Evolutionary conservation across 2,797 vertebrate genomes (phyloP), one percentile per base, ranked within the genome.

Genomic region (Ctenosaura bakeri): DNA sequence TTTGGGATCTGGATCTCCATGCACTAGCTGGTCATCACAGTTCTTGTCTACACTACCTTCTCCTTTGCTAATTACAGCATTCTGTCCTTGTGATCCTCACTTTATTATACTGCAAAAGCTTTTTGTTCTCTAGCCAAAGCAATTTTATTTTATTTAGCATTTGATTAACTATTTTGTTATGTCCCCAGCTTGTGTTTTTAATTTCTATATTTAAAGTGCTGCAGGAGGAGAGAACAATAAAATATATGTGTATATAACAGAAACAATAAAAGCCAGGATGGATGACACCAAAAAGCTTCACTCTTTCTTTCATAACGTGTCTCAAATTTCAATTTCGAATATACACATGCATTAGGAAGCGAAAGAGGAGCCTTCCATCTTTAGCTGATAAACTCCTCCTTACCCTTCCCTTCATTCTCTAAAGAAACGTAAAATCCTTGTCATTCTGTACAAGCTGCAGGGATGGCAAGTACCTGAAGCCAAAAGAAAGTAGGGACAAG

Each of bases 141-240:
- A 7, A 26, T 89, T 89, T 89, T 74, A 73, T 90, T 74, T 82
- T 76, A 86, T 86, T 86, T 86, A 81, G 54, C 54, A 4, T 88
- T 89, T 87, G 85, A 87, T 90, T 87, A 87, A 50, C 78, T 82
- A 42, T 64, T 82, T 69, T 86, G 84, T 64, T 86, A 42, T 82
- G 66, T 38, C 64, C 69, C 82, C 74, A 69, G 42, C 32, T 52
- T 66, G 12, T 14, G 38, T 83, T 74, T 83, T 83, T 90, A 66
- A 90, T 87, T 77, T 83, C 71, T 83, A 42, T 50, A 76, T 90
- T 82, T 66, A 82, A 90, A 83, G 52, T 83, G 46, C 46, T 83
- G 79, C 85, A 38, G 42, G 81, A 83, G 81, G 24, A 35, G 10
- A 38, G 71, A 62, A 76, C 35, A 77, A 62, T 78, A 78, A 87